Evolutionary conservation across 92 coral and sea anemone species (phyloP), one percentile per base, ranked within the genome.

Genomic region (Meandrina meandrites): DNA sequence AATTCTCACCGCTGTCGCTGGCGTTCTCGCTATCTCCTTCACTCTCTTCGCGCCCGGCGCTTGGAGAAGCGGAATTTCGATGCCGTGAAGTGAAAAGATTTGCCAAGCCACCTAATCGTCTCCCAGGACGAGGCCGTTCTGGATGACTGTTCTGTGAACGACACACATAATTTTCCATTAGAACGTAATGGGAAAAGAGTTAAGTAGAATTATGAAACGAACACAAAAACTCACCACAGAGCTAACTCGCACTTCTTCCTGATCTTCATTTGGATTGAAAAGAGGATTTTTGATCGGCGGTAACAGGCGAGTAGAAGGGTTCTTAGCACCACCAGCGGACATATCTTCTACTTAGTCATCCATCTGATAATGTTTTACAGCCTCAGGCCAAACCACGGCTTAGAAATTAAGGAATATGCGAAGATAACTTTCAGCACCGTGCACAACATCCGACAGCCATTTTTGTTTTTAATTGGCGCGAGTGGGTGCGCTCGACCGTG

Each of bases 231-330:
- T 53, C 72, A 93, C 96, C 93, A 95, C 93, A 22, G 92, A 69
- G n/a, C 96, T 79, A 45, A 95, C 93, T 28, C 94, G 96, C 75
- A 95, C 98, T 87, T 95, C 93, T 19, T 91, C 95, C 8, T 87
- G 37, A 40, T 83, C 93, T 73, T 91, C 95, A 79, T 91, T 93
- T 12, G 99, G 99, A 82, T 93, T 96, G 68, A 91, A 95, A 31
- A 93, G 94, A 24, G 98, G 98, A 50, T 93, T 96, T 68, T 94
- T 95, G 27, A 96, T 96, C 64, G 99, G 98, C 34, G 99, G 99
- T 47, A 96, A 81, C 77, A 96, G 87, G 37, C 99, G 93, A 48
- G 94, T 84, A 19, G 94, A 84, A 51, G 89, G 80, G 45, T 86
- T 92, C 22, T 89, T 95, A 68, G 89, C 86, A 35, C 96, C 92